These are phyloP conservation scores for Tinea trinotella DNA, from an alignment of 2,888 invertebrate species.

Conservation along the genomic window DNA sequence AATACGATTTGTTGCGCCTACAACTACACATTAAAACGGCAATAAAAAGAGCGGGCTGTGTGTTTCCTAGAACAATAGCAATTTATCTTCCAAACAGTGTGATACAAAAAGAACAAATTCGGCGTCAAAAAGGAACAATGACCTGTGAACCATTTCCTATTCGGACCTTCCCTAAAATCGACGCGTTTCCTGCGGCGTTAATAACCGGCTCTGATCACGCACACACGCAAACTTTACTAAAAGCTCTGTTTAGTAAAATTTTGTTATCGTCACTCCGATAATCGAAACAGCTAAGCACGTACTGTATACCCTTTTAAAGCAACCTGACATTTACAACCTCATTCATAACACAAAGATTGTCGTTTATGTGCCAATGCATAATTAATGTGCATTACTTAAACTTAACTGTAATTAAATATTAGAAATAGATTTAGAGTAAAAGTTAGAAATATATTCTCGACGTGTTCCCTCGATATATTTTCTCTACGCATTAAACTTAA, in stretches of 20 bases:
- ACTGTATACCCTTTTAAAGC: background rate
- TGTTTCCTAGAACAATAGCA: slow-evolving; percentile 42
- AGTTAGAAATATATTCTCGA: too few species aligned
- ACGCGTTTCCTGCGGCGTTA: slow-evolving; percentile 61
- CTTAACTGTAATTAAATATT: too few species aligned
- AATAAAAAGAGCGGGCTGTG: slow-evolving; percentile 30
- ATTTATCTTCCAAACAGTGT: slow-evolving; percentile 41
- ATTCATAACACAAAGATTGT: background rate
- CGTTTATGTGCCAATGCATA: background rate
- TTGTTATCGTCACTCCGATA: slow-evolving; percentile 4
- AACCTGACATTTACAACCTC: background rate
- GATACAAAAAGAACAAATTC: slow-evolving; percentile 25
- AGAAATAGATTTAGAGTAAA: too few species aligned
- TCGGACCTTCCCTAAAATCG: slow-evolving; percentile 65
- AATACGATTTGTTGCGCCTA: background rate
- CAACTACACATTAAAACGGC: background rate
- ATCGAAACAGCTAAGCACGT: slow-evolving; percentile 1
- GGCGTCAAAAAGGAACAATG: slow-evolving; percentile 59
- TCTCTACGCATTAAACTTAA: too few species aligned
- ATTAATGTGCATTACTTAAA: background rate
- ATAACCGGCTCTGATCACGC: slow-evolving; percentile 38
- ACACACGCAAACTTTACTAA: slow-evolving; percentile 29
- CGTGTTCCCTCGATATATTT: too few species aligned
- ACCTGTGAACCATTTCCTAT: slow-evolving; percentile 57
- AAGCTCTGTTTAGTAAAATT: slow-evolving; percentile 1